These are phyloP conservation scores for Drosophila nr. medialis DNA, from an alignment of 2,888 invertebrate genomes.

Conservation along the genomic window DNA sequence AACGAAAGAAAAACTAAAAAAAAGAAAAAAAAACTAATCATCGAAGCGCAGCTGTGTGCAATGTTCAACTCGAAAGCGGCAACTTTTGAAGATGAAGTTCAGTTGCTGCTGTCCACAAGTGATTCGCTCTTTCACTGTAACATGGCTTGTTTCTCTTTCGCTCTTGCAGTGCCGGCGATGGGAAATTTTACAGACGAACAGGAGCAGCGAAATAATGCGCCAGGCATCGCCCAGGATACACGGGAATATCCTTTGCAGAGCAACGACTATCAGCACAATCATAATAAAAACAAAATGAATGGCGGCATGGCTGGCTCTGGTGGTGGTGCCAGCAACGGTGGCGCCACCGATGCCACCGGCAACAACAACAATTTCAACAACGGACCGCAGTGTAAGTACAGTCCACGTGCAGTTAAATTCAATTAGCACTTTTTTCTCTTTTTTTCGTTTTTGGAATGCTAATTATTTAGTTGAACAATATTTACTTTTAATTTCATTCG, in stretches of 20 bases:
- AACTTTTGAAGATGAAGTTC: conserved; percentile 62
- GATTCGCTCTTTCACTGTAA: conserved; percentile 5
- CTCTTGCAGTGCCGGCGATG: conserved; percentile 85
- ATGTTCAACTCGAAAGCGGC: conserved; percentile 45
- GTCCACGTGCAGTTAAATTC: conserved; percentile 50
- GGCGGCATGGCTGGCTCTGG: conserved; percentile 51
- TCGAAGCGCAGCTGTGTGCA: conserved; percentile 66
- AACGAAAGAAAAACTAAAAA: conserved; percentile 5
- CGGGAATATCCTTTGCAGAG: conserved; percentile 89
- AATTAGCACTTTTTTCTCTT: conserved; percentile 47
- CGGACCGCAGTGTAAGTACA: conserved; percentile 80
- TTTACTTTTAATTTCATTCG: conserved; percentile 74
- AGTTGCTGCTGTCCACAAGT: conserved; percentile 37
- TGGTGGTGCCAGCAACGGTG: conserved; percentile 57
- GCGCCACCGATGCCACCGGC: conserved; percentile 47
- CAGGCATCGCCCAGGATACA: conserved; percentile 84
- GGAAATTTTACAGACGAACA: conserved; percentile 88
- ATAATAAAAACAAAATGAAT: conserved; percentile 77
- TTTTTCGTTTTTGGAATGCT: conserved; percentile 28
- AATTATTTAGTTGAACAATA: conserved; percentile 77
- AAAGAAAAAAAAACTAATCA: conserved; percentile 59
- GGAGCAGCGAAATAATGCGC: conserved; percentile 78
- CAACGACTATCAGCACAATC: conserved; percentile 87
- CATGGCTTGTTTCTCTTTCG: conserved; percentile 1
- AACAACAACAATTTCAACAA: conserved; percentile 74